phyloP scores from a whole-genome alignment of 1,140 invertebrate genomes.

The Lycorma delicatula region DNA sequence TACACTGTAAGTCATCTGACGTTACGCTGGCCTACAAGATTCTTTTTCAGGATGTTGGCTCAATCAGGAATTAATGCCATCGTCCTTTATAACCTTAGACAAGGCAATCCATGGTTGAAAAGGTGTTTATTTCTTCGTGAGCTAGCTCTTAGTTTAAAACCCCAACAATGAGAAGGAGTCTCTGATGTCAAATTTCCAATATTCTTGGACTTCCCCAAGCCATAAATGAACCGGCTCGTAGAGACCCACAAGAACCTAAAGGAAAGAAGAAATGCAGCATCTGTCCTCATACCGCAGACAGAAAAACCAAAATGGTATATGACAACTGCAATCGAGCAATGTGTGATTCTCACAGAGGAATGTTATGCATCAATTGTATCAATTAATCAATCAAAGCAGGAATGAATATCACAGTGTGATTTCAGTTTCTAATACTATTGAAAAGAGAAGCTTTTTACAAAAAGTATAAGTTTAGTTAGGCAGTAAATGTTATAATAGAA shows the following conservation, averaged over 20 bases:
- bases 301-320: conserved; percentile 12
- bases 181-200: background rate
- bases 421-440: too few species aligned
- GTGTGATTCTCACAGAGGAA: conserved; percentile 4
- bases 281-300: conserved; percentile 7
- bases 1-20: background rate
- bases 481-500: too few species aligned
- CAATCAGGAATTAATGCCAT: background rate
- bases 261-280: conserved; percentile 2
- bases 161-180: background rate
- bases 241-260: background rate
- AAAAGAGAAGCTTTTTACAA: too few species aligned
- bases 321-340: conserved; percentile 7
- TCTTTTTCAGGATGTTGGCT: background rate
- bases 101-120: background rate
- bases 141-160: background rate
- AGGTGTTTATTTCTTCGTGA: background rate
- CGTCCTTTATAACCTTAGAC: background rate
- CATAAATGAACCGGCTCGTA: background rate
- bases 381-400: too few species aligned
- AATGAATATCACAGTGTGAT: too few species aligned
- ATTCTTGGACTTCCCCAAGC: background rate
- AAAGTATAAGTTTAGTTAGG: too few species aligned
- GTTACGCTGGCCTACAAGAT: background rate
- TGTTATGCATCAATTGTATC: too few species aligned